Evolutionary conservation across 2,888 invertebrate genomes (phyloP).

Genomic region (Dioctria linearis): DNA sequence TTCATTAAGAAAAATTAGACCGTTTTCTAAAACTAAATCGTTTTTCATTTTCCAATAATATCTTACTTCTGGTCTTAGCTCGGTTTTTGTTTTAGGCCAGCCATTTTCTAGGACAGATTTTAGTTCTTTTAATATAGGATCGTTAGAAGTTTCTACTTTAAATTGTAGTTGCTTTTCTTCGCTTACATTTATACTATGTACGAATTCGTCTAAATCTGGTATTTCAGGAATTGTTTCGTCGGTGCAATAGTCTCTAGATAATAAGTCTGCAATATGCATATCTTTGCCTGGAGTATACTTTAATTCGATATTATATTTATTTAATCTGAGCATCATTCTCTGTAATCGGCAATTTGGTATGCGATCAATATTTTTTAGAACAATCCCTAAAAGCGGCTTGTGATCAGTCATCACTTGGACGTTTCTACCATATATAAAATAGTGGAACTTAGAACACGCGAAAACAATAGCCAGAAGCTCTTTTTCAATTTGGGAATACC

Average conservation of each 20-base stretch:
- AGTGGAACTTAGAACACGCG: conserved; percentile 31
- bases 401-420: conserved; percentile 58
- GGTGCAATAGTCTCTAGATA: conserved; percentile 53
- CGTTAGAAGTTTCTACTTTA: conserved; percentile 41
- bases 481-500: conserved; percentile 57
- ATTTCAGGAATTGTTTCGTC: background rate
- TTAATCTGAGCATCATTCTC: conserved; percentile 59
- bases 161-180: conserved; percentile 30
- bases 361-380: conserved; percentile 56
- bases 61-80: no score
- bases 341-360: conserved; percentile 59
- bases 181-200: background rate
- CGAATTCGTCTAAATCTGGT: conserved; percentile 50
- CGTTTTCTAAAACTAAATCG: no score
- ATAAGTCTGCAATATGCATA: conserved; percentile 56
- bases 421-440: conserved; percentile 59
- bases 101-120: background rate
- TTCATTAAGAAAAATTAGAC: no score
- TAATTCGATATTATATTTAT: conserved; percentile 60
- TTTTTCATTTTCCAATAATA: no score
- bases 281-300: conserved; percentile 61
- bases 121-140: conserved; percentile 17
- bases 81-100: no score
- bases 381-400: conserved; percentile 56
- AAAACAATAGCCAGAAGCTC: conserved; percentile 59